A percentile compares a stretch with the other conserved stretches of the same genome.
Evolutionary conservation across 2,888 invertebrate species (phyloP).

Genomic region (Lymantria dispar): DNA sequence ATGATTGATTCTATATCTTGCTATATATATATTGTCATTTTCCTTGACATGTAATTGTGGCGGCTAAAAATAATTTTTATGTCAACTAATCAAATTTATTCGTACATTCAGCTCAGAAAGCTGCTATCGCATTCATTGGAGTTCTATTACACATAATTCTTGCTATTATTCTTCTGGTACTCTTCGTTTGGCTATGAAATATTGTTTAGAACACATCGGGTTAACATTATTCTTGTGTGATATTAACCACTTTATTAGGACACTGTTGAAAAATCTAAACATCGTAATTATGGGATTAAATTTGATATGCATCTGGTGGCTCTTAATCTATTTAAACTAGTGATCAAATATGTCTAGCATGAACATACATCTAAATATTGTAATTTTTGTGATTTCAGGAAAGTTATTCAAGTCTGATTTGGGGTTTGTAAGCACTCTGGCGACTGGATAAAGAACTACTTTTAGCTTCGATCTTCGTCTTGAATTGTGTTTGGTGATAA

Average conservation of each 20-base stretch:
- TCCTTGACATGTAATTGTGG: too few relatives aligned
- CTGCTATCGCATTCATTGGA: too few relatives aligned
- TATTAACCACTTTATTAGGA: conserved; percentile 13
- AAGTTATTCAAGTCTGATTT: conserved; percentile 62
- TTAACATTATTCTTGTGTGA: conserved; percentile 20
- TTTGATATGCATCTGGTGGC: conserved; percentile 4
- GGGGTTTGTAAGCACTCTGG: conserved; percentile 59
- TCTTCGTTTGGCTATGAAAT: conserved; percentile 23
- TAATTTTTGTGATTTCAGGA: conserved; percentile 68
- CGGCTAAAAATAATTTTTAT: too few relatives aligned
- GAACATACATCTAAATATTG: conserved; percentile 40
- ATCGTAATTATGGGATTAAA: conserved; percentile 15
- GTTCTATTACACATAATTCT: too few relatives aligned
- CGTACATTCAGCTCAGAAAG: too few relatives aligned
- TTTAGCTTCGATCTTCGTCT: conserved; percentile 40
- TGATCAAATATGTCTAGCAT: conserved; percentile 13
- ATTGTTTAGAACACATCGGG: conserved; percentile 20
- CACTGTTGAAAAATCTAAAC: conserved; percentile 43
- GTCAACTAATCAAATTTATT: too few relatives aligned
- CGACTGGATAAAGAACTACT: conserved; percentile 53
- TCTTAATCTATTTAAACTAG: conserved; percentile 13
- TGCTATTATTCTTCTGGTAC: background rate
- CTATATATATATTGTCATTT: too few relatives aligned
- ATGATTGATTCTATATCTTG: too few relatives aligned
- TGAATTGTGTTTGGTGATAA: conserved; percentile 45